phyloP scores from a whole-genome alignment of 2,888 invertebrate species.

The Cheilosia soror region DNA sequence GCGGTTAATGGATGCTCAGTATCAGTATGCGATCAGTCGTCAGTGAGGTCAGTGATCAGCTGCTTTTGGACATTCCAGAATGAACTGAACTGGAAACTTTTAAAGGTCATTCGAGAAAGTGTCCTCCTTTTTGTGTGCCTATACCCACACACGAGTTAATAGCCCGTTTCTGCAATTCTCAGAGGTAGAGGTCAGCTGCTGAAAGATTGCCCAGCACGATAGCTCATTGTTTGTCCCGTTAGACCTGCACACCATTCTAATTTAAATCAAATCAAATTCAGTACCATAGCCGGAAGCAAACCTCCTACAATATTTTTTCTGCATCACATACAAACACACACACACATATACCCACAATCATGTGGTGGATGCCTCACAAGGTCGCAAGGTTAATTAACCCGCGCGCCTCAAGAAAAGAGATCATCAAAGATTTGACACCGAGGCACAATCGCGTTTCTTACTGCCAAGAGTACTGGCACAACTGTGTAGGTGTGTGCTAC shows the following conservation, averaged over 20 bases:
- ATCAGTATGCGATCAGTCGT: constrained; percentile 28
- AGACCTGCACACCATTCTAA: constrained; percentile 49
- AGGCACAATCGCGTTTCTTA: constrained; percentile 43
- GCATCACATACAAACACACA: constrained; percentile 29
- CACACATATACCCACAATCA: background rate
- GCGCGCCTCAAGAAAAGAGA: constrained; percentile 70
- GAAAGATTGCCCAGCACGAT: constrained; percentile 40
- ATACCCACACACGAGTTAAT: background rate
- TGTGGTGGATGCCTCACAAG: constrained; percentile 65
- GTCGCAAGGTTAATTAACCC: constrained; percentile 73
- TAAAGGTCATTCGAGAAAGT: constrained; percentile 65
- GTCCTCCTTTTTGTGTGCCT: constrained; percentile 19
- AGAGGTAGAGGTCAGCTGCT: constrained; percentile 20
- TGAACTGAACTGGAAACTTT: constrained; percentile 8
- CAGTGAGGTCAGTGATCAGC: constrained; percentile 49
- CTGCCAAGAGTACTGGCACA: constrained; percentile 33
- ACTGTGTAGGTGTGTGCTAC: constrained; percentile 62
- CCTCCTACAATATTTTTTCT: constrained; percentile 39
- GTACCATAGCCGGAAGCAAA: constrained; percentile 58
- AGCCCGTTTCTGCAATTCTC: background rate
- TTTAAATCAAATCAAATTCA: constrained; percentile 53
- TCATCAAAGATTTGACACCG: constrained; percentile 74
- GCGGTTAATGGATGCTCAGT: constrained; percentile 51
- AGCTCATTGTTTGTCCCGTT: constrained; percentile 44
- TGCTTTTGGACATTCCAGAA: constrained; percentile 39